Evolutionary conservation across 2,113 vertebrate species (phyloP).

Genomic region (Taurulus bubalis): DNA sequence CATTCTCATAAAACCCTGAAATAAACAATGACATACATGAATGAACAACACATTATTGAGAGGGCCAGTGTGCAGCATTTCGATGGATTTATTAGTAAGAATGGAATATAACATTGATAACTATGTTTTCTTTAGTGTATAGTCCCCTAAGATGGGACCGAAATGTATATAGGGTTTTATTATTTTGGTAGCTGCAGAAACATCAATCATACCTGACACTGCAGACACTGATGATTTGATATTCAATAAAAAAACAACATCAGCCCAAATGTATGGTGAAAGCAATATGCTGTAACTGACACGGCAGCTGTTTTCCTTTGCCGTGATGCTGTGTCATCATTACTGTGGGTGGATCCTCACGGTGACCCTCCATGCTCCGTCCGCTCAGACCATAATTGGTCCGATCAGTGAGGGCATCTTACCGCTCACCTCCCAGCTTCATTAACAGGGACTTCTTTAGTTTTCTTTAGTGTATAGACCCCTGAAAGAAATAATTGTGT

Average conservation of each 20-base stretch:
- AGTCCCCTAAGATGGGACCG: too few relatives aligned
- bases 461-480: too few relatives aligned
- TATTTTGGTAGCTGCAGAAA: neutral
- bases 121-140: too few relatives aligned
- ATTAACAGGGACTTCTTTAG: too few relatives aligned
- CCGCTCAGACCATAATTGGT: slow-evolving; percentile 43
- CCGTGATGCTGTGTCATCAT: neutral
- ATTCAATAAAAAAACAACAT: slow-evolving; percentile 9
- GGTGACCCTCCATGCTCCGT: slow-evolving; percentile 16
- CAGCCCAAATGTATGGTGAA: neutral
- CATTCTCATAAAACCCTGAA: neutral
- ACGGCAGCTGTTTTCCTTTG: neutral
- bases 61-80: too few relatives aligned
- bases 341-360: neutral
- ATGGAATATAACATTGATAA: too few relatives aligned
- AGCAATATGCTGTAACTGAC: neutral
- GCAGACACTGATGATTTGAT: neutral
- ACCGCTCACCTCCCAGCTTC: slow-evolving; percentile 3
- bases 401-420: slow-evolving; percentile 28
- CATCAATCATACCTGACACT: neutral
- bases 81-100: too few relatives aligned
- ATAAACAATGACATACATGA: neutral
- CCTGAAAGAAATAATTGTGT: too few relatives aligned
- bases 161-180: too few relatives aligned
- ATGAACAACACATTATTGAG: too few relatives aligned